Evolutionary conservation across 2,888 invertebrate genomes (phyloP).

Genomic region (Megamerina dolium): DNA sequence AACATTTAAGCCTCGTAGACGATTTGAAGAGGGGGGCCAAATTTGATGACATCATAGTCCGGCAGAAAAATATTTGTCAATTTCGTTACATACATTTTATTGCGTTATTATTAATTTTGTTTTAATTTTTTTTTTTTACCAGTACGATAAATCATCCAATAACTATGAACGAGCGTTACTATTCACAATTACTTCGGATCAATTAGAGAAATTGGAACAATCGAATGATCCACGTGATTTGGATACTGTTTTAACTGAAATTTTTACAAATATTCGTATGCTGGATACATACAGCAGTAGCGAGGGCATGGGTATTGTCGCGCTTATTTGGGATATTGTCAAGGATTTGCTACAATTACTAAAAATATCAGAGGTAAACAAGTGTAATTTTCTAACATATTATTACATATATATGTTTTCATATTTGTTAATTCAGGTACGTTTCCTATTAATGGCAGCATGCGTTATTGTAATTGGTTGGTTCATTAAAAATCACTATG

Average conservation of each 20-base stretch:
- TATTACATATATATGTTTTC: background rate
- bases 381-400: background rate
- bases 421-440: constrained; percentile 25
- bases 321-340: constrained; percentile 27
- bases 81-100: background rate
- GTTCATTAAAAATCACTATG: constrained; percentile 27
- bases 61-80: constrained; percentile 1
- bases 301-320: constrained; percentile 14
- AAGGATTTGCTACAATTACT: constrained; percentile 26
- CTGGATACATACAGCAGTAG: constrained; percentile 12
- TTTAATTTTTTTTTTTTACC: constrained; percentile 1
- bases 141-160: constrained; percentile 25
- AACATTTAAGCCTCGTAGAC: too few species aligned
- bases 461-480: constrained; percentile 21
- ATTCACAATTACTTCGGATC: constrained; percentile 27
- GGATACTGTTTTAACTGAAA: constrained; percentile 31
- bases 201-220: constrained; percentile 31
- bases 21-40: too few species aligned
- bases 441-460: constrained; percentile 25
- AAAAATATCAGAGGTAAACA: constrained; percentile 32
- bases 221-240: constrained; percentile 37
- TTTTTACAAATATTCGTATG: constrained; percentile 25
- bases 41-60: constrained; percentile 17
- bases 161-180: constrained; percentile 28
- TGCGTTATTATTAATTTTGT: background rate